These are phyloP conservation scores for Bellardia pandia DNA, from an alignment of 2,888 invertebrate genomes.

Conservation along the genomic window DNA sequence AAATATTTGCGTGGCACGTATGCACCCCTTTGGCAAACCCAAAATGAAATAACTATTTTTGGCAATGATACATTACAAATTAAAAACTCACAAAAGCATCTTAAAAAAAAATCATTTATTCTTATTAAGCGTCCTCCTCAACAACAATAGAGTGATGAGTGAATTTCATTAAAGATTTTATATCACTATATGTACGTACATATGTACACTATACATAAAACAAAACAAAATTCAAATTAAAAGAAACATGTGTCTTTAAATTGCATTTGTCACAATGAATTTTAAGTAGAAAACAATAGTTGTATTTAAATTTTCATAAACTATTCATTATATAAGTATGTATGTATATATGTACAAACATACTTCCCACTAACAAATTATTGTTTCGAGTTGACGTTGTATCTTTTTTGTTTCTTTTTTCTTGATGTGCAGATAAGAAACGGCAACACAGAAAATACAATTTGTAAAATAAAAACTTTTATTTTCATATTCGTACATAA, in stretches of 20 bases:
- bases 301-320: constrained; percentile 55
- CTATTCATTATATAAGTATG: constrained; percentile 44
- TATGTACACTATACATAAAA: neutral
- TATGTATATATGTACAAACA: too few species aligned
- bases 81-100: constrained; percentile 36
- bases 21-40: constrained; percentile 68
- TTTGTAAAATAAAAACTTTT: constrained; percentile 13
- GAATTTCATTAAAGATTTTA: constrained; percentile 47
- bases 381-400: constrained; percentile 31
- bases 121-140: constrained; percentile 43
- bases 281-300: constrained; percentile 48
- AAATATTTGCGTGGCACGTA: constrained; percentile 72
- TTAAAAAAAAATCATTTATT: constrained; percentile 30
- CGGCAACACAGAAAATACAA: constrained; percentile 8
- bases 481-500: constrained; percentile 22
- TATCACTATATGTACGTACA: neutral
- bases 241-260: constrained; percentile 63
- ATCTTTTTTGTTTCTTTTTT: constrained; percentile 14
- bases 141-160: constrained; percentile 48
- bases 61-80: constrained; percentile 54
- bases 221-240: constrained; percentile 7
- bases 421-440: constrained; percentile 38
- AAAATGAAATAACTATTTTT: constrained; percentile 65
- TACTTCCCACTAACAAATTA: constrained; percentile 65
- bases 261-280: constrained; percentile 63